Base-by-base conservation (phyloP, 2,888 invertebrate genomes). In the Sclerodermus sp. region DNA sequence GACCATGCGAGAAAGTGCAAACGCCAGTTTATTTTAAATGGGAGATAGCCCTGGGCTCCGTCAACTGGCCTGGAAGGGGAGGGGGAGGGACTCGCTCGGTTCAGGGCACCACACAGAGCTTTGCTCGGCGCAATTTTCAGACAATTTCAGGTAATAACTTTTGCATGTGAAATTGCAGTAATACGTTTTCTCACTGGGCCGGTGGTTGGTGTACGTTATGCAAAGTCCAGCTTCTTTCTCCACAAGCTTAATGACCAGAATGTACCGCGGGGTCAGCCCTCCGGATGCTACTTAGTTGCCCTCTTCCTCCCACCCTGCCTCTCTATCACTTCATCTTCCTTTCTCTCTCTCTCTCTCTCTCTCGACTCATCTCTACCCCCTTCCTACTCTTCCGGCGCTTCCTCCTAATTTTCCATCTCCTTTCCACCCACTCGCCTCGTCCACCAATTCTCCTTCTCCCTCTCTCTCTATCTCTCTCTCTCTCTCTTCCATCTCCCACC, bases 71-170 rank as follows among this genome's bases (percentile, higher is more conserved):
- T 12, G 18, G 29, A 15, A 36, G 40, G 47, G 29, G 29, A 4
- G 29, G 34, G 17, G 34, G 42, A 51, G 39, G 13, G 44, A 45
- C 38, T 32, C 45, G 41, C 29, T 13, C 38, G 36, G 39, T 15
- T 1, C 15, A 13, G 12, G 12, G 17, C 40, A 13, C 16, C 6
- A 13, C n/a, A 13, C 37, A 13, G n/a, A 43, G 50, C 55, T 49
- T 40, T 32, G 37, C 45, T 49, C 29, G 49, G 60, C 49, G 64
- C 68, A 72, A 73, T 73, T 74, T 74, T 67, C 71, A 65, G 67
- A 72, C 70, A 71, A 73, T 73, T 75, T 73, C 58, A 58, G 66
- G 63, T 73, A 75, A 74, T 74, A 73, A 74, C 64, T 73, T 74
- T 73, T 70, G 70, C 74, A 74, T 70, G 68, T 60, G 60, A 71